Base-by-base conservation (phyloP, 1,140 invertebrate genomes). In the Aphelinus certus region DNA sequence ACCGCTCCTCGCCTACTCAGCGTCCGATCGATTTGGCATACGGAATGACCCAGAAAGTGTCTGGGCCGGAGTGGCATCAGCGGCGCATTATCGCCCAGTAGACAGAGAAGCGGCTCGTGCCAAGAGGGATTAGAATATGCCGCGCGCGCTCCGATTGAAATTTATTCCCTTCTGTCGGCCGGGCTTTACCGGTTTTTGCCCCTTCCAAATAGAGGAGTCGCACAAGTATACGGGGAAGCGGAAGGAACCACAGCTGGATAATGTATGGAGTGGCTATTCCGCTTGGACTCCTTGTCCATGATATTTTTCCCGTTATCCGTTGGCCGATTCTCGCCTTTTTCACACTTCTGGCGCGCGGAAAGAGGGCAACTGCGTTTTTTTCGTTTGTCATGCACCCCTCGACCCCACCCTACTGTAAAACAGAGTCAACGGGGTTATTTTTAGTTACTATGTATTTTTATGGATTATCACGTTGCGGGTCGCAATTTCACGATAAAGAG, bases 71-170 rank as follows among this genome's bases (percentile, higher is more conserved):
- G 58, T 56, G 51, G 65, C 10, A 63, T 42, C 51, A 46, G 67
- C 58, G n/a, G 45, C 6, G 61, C 61, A 62, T 62, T 62, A 62
- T 62, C 61, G 61, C 43, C 57, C 10, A 9, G 60, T 45, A 62
- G 42, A 48, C n/a, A 63, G 61, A 47, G 48, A 63, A 63, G 61
- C 9, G 10, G 6, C 1, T n/a, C 45, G 9, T 71, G 62, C 62
- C 57, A 61, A 76, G 74, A 55, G 48, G 62, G 62, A 75, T 75
- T 75, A 75, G 55, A 75, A 70, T 75, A 75, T 75, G 73, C 73
- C 61, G 47, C 43, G 60, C n/a, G 55, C 48, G 4, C n/a, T 63
- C 26, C 60, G 48, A 70, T 69, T 64, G 51, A 53, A 67, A 75
- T 75, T 74, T 74, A 74, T 74, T 61, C 69, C 71, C 7, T 26